phyloP scores from a whole-genome alignment of 2,797 vertebrate species.

The Champsocephalus gunnari region DNA sequence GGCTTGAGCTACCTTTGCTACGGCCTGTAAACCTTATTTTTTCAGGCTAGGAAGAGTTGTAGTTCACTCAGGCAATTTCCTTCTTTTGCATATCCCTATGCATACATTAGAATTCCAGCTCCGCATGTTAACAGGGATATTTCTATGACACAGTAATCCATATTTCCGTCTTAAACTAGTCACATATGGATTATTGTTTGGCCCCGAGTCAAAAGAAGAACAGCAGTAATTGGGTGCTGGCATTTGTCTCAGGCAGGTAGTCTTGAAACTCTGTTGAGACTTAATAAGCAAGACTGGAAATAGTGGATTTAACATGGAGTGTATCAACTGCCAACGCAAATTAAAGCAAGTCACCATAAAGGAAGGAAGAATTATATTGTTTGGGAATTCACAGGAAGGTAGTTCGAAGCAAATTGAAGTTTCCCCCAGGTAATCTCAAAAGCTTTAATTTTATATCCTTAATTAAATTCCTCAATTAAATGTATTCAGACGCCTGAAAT shows the following conservation, averaged over 20 bases:
- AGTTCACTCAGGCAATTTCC: background rate
- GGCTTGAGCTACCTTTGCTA: background rate
- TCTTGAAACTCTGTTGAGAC: constrained; percentile 9
- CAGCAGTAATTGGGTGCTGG: constrained; percentile 35
- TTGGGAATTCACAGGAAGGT: no score
- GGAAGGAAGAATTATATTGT: background rate
- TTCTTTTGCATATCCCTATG: no score
- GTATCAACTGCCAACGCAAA: constrained; percentile 25
- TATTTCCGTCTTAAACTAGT: background rate
- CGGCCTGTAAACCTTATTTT: background rate
- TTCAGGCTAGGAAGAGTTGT: background rate
- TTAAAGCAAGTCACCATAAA: constrained; percentile 1
- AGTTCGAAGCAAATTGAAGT: no score
- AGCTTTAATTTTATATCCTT: no score
- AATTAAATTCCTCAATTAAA: no score
- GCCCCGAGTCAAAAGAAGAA: background rate
- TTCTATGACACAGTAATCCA: background rate
- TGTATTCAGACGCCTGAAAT: no score
- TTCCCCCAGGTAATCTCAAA: no score
- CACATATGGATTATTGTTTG: background rate
- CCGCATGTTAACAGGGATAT: background rate
- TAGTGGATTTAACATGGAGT: constrained; percentile 15
- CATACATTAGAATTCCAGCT: background rate
- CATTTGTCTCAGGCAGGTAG: constrained; percentile 26
- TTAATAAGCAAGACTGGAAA: constrained; percentile 34